Percentiles rank a stretch among this genome's conserved stretches.
Evolutionary conservation across 2,113 vertebrate species (phyloP).

Genomic region (Xyliphius kryptos): DNA sequence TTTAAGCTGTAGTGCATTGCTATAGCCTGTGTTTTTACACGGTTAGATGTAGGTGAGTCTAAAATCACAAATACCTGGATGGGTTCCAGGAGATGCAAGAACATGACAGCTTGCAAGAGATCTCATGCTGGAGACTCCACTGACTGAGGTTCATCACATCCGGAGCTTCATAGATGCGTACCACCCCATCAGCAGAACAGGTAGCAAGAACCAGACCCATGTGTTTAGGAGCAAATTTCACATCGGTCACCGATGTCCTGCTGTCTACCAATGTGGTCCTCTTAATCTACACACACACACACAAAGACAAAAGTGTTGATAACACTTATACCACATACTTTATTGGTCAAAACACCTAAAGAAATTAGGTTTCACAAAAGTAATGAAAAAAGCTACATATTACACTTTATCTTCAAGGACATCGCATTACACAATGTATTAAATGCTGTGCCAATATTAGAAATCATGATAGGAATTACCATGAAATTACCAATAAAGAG

Average conservation of each 20-base stretch:
- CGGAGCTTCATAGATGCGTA: slow-evolving; percentile 93
- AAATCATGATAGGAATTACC: no score
- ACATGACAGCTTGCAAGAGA: slow-evolving; percentile 95
- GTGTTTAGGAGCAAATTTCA: slow-evolving; percentile 97
- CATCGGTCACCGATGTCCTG: slow-evolving; percentile 93
- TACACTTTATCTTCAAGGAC: no score
- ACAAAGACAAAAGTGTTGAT: background rate
- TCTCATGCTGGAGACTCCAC: slow-evolving; percentile 96
- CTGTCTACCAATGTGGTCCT: slow-evolving; percentile 97
- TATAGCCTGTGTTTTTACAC: slow-evolving; percentile 66
- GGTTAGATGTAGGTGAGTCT: slow-evolving; percentile 65
- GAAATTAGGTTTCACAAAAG: background rate
- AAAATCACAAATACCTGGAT: slow-evolving; percentile 74
- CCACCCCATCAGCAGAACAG: slow-evolving; percentile 91
- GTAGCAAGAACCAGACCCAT: slow-evolving; percentile 97
- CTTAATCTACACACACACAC: slow-evolving; percentile 75
- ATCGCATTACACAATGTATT: no score
- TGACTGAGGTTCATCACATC: slow-evolving; percentile 98
- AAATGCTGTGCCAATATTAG: no score
- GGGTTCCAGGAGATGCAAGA: slow-evolving; percentile 98
- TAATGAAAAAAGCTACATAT: background rate
- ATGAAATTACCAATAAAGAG: no score
- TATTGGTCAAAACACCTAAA: background rate
- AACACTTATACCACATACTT: no score
- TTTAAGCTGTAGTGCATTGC: no score